Base-by-base conservation (phyloP, 30 jellyfish, hydroid and myxozoan species). In the Aurelia aurita complex sp. Pacific region DNA sequence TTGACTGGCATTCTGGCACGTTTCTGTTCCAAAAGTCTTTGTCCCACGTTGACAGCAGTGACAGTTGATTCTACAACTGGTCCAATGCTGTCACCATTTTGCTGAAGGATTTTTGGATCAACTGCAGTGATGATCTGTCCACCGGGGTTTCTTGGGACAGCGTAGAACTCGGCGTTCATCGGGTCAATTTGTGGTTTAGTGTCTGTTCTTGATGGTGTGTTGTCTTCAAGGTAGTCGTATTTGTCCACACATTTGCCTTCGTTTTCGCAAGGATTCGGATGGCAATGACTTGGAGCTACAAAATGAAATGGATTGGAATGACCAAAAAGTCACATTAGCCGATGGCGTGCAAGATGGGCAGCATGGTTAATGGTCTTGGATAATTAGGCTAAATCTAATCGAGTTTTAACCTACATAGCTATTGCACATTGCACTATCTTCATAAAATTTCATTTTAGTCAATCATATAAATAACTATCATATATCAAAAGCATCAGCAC, bases 181-280 rank as follows among this genome's bases (percentile, higher is more conserved):
- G n/a, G 64, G 29, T 55, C 38, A 23, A 81, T 8, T 13, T 18
- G 55, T 3, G 19, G 40, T 52, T 35, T 36, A 4, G 33, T 55
- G 38, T 53, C 64, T 43, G 73, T 1, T 52, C 64, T 33, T 16
- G 73, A 19, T 9, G 74, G n/a, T 50, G 66, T 76, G 46, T 80
- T 74, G 10, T 72, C 82, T 29, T 75, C 95, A 71, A 94, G 77
- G 80, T 67, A 94, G 55, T 88, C 92, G 62, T 69, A 94, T 55
- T 85, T 88, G 89, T 94, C 98, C 60, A 76, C 64, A 73, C 98
- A 94, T 32, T 67, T 74, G 29, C 96, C 98, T 23, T 91, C 97
- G 67, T 94, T 94, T 70, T 94, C 98, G 79, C 98, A 94, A 5
- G 98, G 98, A 76, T 94, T 94, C 6, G 98, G 98, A 74, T 94